Conservation (phyloP, 2,113 vertebrate genomes). For the Mugil cephalus region DNA sequence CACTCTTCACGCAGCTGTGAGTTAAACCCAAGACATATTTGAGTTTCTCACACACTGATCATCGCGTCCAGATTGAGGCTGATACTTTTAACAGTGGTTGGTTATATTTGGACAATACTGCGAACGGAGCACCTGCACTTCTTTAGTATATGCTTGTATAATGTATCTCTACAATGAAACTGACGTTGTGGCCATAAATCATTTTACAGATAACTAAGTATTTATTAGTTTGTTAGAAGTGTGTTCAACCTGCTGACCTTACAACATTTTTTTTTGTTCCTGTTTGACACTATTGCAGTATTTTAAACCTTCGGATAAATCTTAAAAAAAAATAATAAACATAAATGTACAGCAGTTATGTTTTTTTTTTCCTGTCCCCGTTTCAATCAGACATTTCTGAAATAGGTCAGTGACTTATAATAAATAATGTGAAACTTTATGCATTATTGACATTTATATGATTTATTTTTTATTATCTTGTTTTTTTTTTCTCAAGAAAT, state of each 20-base stretch:
- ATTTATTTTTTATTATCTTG: constrained; percentile 14
- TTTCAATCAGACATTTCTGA: not conserved
- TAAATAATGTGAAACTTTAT: constrained; percentile 19
- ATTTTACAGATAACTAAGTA: not conserved
- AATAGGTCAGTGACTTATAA: constrained; percentile 7
- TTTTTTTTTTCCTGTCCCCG: no score
- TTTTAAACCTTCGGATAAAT: not conserved
- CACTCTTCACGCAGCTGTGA: no score
- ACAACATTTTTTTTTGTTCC: not conserved
- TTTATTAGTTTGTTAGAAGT: not conserved
- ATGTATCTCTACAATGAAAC: not conserved
- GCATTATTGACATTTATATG: constrained; percentile 8
- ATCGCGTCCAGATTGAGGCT: no score
- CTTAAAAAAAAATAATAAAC: not conserved
- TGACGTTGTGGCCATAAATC: constrained; percentile 6
- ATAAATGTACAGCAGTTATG: not conserved
- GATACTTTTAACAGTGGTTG: not conserved
- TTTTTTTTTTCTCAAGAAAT: constrained; percentile 53
- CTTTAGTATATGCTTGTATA: not conserved
- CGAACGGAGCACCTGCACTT: not conserved
- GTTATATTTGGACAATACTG: not conserved
- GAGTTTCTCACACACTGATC: no score
- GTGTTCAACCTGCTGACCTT: no score
- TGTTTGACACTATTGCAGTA: not conserved
- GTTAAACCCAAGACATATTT: no score